phyloP scores from a whole-genome alignment of 2,113 vertebrate species.

The Noturus placidus region DNA sequence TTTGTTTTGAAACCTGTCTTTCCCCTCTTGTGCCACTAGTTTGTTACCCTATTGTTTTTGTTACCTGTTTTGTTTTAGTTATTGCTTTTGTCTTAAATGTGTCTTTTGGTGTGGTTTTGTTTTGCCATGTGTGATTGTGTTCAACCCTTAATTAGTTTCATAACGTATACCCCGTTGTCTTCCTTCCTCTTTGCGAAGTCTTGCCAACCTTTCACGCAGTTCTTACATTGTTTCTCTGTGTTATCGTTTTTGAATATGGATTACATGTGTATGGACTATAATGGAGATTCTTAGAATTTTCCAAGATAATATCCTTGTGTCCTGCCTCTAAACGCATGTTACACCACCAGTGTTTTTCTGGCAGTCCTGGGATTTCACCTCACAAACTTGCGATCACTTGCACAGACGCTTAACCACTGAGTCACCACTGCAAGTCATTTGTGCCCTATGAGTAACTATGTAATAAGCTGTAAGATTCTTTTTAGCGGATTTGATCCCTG shows the following conservation, averaged over 20 bases:
- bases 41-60: too few relatives aligned
- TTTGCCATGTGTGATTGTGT: background rate
- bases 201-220: background rate
- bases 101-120: background rate
- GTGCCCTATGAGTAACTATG: slow-evolving; percentile 3
- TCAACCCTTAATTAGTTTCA: background rate
- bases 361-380: background rate
- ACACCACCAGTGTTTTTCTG: background rate
- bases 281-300: background rate
- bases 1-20: background rate
- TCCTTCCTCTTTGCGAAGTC: background rate
- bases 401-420: background rate
- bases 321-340: background rate
- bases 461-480: background rate
- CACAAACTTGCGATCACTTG: background rate
- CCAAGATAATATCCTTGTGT: background rate
- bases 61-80: background rate
- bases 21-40: too few relatives aligned
- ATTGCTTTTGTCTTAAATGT: background rate
- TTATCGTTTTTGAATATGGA: background rate
- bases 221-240: background rate
- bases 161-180: background rate
- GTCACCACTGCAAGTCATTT: background rate
- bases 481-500: background rate
- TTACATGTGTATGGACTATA: background rate